Percentiles rank a stretch among this genome's conserved stretches.
These are phyloP conservation scores for Cataglyphis cursor DNA, from an alignment of 2,888 invertebrate genomes.

Conservation along the genomic window DNA sequence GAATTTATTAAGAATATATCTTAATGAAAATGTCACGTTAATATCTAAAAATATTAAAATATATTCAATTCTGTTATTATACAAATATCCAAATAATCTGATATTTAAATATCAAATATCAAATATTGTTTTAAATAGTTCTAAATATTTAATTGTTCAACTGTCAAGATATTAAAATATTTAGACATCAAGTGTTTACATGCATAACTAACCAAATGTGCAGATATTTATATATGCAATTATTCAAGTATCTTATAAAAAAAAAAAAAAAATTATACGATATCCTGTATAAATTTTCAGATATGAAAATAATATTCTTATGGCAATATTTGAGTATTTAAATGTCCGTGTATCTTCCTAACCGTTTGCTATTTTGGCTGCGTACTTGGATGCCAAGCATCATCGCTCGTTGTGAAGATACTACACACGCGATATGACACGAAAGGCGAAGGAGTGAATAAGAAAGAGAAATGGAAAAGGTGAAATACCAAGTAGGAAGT, in stretches of 20 bases:
- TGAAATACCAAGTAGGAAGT: slow-evolving; percentile 25
- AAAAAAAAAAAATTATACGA: background rate
- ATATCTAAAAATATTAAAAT: background rate
- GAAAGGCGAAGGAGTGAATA: background rate
- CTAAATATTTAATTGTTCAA: background rate
- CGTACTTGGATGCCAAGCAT: slow-evolving; percentile 49
- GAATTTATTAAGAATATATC: background rate
- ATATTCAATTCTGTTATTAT: background rate
- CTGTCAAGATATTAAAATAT: background rate
- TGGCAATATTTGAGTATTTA: slow-evolving; percentile 10
- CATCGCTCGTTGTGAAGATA: slow-evolving; percentile 61
- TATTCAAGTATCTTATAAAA: background rate
- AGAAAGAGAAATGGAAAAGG: background rate
- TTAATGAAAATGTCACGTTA: background rate
- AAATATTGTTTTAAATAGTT: background rate
- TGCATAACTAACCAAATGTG: background rate
- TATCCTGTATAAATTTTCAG: background rate
- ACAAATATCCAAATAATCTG: background rate
- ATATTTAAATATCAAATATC: background rate
- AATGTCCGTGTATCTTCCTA: background rate
- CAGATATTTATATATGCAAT: background rate
- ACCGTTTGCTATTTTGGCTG: slow-evolving; percentile 43
- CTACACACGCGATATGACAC: background rate
- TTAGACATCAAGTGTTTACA: background rate
- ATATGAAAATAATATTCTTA: background rate